A percentile compares a stretch with the other conserved stretches of the same genome.
Conservation (phyloP, 2,113 vertebrate species). For the Carassius gibelio region DNA sequence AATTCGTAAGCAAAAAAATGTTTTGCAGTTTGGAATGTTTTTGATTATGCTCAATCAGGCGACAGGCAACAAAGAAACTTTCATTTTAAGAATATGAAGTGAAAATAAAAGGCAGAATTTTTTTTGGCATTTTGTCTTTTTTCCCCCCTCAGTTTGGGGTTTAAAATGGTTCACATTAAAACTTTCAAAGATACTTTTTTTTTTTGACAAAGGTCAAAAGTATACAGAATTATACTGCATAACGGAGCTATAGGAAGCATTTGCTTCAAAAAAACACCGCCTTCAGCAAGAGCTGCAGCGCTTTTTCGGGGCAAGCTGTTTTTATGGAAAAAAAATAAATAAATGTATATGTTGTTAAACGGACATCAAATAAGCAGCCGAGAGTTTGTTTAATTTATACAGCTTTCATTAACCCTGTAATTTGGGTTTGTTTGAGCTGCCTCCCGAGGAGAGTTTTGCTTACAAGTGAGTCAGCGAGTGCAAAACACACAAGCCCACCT, state of each 20-base stretch:
- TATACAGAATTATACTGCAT: constrained; percentile 76
- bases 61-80: constrained; percentile 97
- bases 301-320: not conserved
- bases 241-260: constrained; percentile 69
- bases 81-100: constrained; percentile 97
- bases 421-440: constrained; percentile 42
- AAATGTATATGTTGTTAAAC: constrained; percentile 45
- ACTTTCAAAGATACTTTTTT: constrained; percentile 62
- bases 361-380: constrained; percentile 8
- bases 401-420: constrained; percentile 15
- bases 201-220: constrained; percentile 75
- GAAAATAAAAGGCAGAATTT: constrained; percentile 98
- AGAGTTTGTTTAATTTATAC: constrained; percentile 37
- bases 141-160: constrained; percentile 70
- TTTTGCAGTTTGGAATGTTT: constrained; percentile 87
- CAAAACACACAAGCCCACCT: constrained; percentile 41
- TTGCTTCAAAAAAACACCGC: constrained; percentile 68
- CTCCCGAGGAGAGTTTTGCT: constrained; percentile 29
- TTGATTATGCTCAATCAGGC: constrained; percentile 96
- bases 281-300: constrained; percentile 50
- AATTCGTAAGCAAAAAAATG: constrained; percentile 62
- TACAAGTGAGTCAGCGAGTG: constrained; percentile 18
- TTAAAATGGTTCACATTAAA: constrained; percentile 75
- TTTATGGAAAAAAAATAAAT: constrained; percentile 57
- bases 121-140: constrained; percentile 82